A percentile compares a stretch with the other conserved stretches of the same genome.
phyloP scores from a whole-genome alignment of 1,140 invertebrate genomes.

The Odontomachus brunneus region DNA sequence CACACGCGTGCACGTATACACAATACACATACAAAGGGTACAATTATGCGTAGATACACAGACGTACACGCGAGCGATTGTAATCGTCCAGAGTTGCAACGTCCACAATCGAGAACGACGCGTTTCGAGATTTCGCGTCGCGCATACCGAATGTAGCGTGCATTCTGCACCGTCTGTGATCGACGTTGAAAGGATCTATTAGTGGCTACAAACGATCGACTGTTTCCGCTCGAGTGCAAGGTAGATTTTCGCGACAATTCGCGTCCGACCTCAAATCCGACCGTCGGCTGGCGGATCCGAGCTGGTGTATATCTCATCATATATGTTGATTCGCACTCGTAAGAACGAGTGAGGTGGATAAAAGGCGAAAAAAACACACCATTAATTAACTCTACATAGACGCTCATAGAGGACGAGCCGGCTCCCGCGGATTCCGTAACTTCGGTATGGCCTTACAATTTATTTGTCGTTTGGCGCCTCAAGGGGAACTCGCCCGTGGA shows the following conservation, averaged over 20 bases:
- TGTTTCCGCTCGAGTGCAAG: neutral
- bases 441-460: slow-evolving; percentile 10
- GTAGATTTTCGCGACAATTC: neutral
- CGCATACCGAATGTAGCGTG: slow-evolving; percentile 4
- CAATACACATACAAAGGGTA: too few relatives aligned
- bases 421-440: slow-evolving; percentile 27
- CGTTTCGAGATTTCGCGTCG: slow-evolving; percentile 20
- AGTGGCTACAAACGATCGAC: neutral
- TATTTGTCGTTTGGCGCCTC: slow-evolving; percentile 45
- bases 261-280: neutral
- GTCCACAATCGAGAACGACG: slow-evolving; percentile 35
- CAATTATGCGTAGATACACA: neutral
- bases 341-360: too few relatives aligned
- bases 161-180: slow-evolving; percentile 1
- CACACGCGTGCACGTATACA: neutral
- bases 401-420: neutral
- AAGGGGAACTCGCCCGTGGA: slow-evolving; percentile 64
- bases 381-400: too few relatives aligned
- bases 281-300: too few relatives aligned
- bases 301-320: too few relatives aligned
- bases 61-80: neutral
- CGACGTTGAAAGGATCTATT: slow-evolving; percentile 26
- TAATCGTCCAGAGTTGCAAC: slow-evolving; percentile 28
- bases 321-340: neutral
- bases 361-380: too few relatives aligned